Evolutionary conservation across 2,797 vertebrate genomes (phyloP).

Genomic region (Serranus cabrilla): DNA sequence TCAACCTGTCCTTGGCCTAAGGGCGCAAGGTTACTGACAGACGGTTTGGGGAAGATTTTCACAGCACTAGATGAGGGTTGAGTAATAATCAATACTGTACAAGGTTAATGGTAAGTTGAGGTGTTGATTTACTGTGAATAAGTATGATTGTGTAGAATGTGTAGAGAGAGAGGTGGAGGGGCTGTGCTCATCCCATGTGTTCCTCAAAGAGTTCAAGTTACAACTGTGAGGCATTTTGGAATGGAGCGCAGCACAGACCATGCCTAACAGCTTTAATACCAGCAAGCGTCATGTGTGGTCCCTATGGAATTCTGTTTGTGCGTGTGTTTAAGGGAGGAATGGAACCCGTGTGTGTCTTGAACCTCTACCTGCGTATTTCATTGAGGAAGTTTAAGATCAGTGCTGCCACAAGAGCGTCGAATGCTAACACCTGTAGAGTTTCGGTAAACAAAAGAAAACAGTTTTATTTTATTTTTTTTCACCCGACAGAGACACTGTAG

Average conservation of each 20-base stretch:
- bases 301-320: slow-evolving; percentile 44
- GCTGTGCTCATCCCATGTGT: slow-evolving; percentile 59
- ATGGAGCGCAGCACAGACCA: slow-evolving; percentile 66
- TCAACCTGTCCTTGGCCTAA: not conserved
- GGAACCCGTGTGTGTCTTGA: slow-evolving; percentile 19
- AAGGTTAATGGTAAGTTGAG: not conserved
- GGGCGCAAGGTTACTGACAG: not conserved
- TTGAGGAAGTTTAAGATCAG: not conserved
- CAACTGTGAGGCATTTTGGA: slow-evolving; percentile 71
- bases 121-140: not conserved
- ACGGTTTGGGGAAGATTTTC: not conserved
- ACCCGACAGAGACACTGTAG: not conserved
- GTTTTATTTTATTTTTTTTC: no score
- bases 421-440: no score
- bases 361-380: slow-evolving; percentile 23
- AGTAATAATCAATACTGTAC: not conserved
- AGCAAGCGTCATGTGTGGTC: slow-evolving; percentile 74
- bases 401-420: not conserved
- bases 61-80: not conserved
- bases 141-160: not conserved
- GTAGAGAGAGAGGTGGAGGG: not conserved
- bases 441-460: no score
- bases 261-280: slow-evolving; percentile 77
- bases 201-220: slow-evolving; percentile 70
- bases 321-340: slow-evolving; percentile 2